phyloP scores from a whole-genome alignment of 2,888 invertebrate genomes.

The Coleophora flavipennella region DNA sequence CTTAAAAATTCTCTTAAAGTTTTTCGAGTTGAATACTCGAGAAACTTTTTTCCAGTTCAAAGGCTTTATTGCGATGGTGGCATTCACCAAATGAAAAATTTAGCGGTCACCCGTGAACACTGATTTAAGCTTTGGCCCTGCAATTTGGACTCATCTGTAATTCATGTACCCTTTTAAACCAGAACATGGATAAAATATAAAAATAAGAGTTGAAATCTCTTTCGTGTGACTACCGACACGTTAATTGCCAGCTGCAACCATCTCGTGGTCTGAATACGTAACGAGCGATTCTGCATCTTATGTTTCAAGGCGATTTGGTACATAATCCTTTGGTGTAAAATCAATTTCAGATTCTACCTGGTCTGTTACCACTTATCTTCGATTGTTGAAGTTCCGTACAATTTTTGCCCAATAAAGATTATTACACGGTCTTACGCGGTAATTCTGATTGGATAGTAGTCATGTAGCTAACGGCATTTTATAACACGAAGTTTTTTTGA shows the following conservation, averaged over 20 bases:
- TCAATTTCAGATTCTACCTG: slow-evolving; percentile 19
- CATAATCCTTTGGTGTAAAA: slow-evolving; percentile 18
- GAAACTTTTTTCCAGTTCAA: too few species aligned
- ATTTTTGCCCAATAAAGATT: slow-evolving; percentile 10
- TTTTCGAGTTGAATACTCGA: too few species aligned
- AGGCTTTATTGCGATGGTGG: slow-evolving; percentile 18
- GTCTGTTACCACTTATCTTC: slow-evolving; percentile 17
- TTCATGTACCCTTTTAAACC: slow-evolving; percentile 12
- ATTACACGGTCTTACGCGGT: slow-evolving; percentile 1
- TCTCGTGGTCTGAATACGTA: slow-evolving; percentile 15
- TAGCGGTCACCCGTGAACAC: slow-evolving; percentile 21
- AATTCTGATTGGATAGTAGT: too few species aligned
- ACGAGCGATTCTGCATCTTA: slow-evolving; percentile 23
- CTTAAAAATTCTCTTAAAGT: too few species aligned
- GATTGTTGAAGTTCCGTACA: slow-evolving; percentile 15
- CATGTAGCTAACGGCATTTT: too few species aligned
- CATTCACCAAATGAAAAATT: slow-evolving; percentile 25
- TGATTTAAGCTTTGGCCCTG: slow-evolving; percentile 22
- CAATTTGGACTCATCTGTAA: slow-evolving; percentile 22
- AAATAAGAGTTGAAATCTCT: slow-evolving; percentile 24
- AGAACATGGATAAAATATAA: background rate
- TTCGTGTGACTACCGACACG: slow-evolving; percentile 27
- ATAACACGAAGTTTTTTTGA: too few species aligned
- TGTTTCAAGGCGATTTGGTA: slow-evolving; percentile 23
- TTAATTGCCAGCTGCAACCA: slow-evolving; percentile 15